These are phyloP conservation scores for Chitala chitala DNA, from an alignment of 2,113 vertebrate species.

Conservation along the genomic window DNA sequence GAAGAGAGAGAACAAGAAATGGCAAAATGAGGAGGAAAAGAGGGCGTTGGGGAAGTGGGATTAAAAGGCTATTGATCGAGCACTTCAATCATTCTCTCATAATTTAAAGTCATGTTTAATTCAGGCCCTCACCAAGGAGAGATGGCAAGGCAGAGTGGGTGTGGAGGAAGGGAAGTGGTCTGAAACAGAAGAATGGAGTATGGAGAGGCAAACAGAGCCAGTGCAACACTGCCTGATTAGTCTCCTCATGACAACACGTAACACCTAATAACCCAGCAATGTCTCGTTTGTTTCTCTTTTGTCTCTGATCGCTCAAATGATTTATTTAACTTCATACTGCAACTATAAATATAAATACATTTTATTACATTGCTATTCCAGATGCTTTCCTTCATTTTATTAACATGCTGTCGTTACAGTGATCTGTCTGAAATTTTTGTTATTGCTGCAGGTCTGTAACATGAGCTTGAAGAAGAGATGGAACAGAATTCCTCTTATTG, in stretches of 20 bases:
- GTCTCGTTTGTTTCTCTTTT: background rate
- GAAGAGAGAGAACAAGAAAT: constrained; percentile 28
- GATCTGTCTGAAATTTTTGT: background rate
- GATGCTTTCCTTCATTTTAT: background rate
- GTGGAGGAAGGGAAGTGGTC: background rate
- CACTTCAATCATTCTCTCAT: constrained; percentile 47
- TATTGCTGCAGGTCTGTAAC: background rate
- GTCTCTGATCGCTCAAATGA: background rate
- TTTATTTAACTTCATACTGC: background rate
- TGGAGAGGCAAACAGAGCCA: background rate
- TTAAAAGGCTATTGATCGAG: constrained; percentile 60
- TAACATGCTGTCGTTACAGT: background rate
- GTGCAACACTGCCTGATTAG: background rate
- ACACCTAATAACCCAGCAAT: background rate
- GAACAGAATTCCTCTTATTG: too few species aligned
- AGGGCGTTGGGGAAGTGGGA: constrained; percentile 43
- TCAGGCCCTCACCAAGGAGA: constrained; percentile 39
- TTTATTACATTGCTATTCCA: background rate
- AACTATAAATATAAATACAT: background rate
- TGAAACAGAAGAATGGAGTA: constrained; percentile 1
- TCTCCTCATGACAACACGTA: too few species aligned
- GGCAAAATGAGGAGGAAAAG: constrained; percentile 44
- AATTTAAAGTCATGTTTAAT: constrained; percentile 61
- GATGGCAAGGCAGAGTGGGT: constrained; percentile 22
- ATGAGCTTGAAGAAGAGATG: constrained; percentile 2